These are phyloP conservation scores for Dendrocincla tyrannina DNA, from an alignment of 2,797 vertebrate genomes.

Conservation along the genomic window DNA sequence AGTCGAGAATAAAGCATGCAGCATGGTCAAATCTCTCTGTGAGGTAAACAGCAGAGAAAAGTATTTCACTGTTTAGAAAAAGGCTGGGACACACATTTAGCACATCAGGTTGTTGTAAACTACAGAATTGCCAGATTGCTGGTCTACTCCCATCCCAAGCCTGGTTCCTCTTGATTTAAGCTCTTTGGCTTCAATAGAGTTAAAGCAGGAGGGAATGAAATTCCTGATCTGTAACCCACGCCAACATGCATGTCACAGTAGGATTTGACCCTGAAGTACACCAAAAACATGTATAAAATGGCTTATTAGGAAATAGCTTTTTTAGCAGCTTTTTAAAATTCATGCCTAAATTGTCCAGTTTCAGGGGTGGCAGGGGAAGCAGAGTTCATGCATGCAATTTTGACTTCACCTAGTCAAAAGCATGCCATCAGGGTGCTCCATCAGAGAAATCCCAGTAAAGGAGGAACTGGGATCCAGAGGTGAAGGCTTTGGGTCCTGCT, in stretches of 20 bases:
- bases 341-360: neutral
- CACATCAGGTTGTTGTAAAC: neutral
- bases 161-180: neutral
- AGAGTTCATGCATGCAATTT: neutral
- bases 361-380: neutral
- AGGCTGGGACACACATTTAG: neutral
- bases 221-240: neutral
- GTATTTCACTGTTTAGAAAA: neutral
- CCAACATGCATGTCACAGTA: neutral
- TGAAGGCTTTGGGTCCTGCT: neutral
- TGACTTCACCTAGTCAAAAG: neutral
- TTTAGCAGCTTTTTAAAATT: neutral
- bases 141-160: neutral
- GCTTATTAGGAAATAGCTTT: neutral
- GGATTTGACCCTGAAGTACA: neutral
- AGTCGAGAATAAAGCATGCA: neutral
- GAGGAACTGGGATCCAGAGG: neutral
- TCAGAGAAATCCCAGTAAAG: neutral
- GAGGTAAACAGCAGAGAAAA: neutral
- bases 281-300: neutral
- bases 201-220: neutral
- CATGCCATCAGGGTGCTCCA: neutral
- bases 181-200: neutral
- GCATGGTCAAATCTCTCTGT: neutral
- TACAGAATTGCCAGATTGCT: neutral